Evolutionary conservation across 2,797 vertebrate species (phyloP).

Genomic region (Alca torda): DNA sequence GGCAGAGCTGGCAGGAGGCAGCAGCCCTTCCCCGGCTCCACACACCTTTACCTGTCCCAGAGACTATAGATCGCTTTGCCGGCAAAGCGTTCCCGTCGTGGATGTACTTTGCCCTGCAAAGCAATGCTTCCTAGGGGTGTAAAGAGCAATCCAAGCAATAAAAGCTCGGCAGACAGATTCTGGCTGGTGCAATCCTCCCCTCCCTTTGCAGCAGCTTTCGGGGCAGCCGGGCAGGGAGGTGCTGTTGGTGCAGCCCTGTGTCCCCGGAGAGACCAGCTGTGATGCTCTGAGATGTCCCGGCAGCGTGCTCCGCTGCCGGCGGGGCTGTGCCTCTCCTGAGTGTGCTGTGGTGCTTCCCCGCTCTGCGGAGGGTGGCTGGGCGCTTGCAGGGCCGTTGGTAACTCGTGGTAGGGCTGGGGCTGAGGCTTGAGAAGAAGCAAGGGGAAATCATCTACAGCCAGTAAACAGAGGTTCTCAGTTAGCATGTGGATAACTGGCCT

Average conservation of each 20-base stretch:
- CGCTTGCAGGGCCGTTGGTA: no score
- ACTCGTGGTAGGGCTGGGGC: not conserved
- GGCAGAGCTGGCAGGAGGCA: not conserved
- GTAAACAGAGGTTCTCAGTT: not conserved
- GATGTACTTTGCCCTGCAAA: not conserved
- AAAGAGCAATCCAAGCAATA: not conserved
- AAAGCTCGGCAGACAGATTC: not conserved
- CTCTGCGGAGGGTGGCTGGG: not conserved
- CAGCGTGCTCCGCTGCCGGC: rapidly evolving
- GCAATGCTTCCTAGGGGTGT: not conserved
- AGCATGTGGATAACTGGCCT: not conserved
- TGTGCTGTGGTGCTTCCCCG: rapidly evolving
- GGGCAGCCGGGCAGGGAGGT: not conserved
- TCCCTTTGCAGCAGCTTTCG: not conserved
- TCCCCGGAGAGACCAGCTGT: rapidly evolving
- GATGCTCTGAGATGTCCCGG: not conserved
- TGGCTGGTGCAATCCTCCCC: not conserved
- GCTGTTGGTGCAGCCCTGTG: not conserved
- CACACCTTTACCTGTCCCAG: not conserved
- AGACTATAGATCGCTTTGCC: not conserved
- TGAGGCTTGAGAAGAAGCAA: not conserved
- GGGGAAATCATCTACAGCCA: not conserved
- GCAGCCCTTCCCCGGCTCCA: not conserved
- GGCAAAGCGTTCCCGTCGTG: not conserved
- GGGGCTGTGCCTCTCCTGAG: rapidly evolving